Percentiles rank a stretch among this genome's conserved stretches.
These are phyloP conservation scores for Galeopterus variegatus DNA, from an alignment of 2,113 vertebrate species.

Conservation along the genomic window DNA sequence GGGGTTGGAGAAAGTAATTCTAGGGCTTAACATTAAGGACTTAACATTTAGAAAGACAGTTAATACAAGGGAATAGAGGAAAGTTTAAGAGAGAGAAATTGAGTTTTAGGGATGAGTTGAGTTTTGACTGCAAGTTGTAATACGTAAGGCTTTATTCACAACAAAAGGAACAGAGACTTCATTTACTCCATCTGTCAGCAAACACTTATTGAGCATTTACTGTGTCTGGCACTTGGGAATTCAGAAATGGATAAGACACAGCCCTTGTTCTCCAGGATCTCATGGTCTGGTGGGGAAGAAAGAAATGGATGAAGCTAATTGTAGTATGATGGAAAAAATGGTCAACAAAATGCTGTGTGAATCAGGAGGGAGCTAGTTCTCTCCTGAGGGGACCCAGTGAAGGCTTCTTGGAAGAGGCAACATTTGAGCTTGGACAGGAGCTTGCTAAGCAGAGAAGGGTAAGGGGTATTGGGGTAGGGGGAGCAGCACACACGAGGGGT, in stretches of 20 bases:
- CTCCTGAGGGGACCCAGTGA: background rate
- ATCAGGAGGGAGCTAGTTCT: background rate
- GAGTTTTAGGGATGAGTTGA: background rate
- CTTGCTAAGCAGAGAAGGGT: background rate
- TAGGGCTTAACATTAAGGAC: background rate
- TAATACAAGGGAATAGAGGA: constrained; percentile 5
- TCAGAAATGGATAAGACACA: background rate
- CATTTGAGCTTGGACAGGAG: background rate
- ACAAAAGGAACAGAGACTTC: background rate
- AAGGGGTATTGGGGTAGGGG: background rate
- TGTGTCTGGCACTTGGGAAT: background rate
- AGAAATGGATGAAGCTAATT: background rate
- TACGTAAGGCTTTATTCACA: background rate
- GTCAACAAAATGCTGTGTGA: background rate
- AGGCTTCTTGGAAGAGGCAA: background rate
- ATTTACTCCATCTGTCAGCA: background rate
- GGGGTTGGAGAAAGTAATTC: background rate
- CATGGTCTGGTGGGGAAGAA: background rate
- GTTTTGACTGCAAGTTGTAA: background rate
- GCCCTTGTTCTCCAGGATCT: background rate
- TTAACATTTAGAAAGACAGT: background rate
- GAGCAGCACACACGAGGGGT: rapidly evolving
- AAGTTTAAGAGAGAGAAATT: background rate
- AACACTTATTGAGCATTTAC: background rate
- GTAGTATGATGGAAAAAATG: background rate